Evolutionary conservation across 64 coral and sea anemone genomes (phyloP).

Genomic region (Anthopleura sola): DNA sequence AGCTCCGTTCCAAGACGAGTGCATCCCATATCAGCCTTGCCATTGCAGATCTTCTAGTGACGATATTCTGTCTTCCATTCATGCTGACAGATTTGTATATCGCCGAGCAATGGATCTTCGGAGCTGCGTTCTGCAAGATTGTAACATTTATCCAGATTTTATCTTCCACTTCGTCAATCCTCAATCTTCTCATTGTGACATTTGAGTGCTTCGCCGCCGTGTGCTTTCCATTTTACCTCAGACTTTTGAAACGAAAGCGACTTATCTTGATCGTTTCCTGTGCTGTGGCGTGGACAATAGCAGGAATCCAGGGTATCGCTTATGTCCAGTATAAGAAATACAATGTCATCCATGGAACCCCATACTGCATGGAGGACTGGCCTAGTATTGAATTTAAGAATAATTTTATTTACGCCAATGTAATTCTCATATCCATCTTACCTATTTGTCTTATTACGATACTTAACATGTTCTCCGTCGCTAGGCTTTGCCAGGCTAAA

Average conservation of each 20-base stretch:
- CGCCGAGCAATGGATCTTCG: conserved; percentile 62
- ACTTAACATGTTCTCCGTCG: background rate
- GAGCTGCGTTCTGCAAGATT: conserved; percentile 56
- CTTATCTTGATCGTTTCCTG: conserved; percentile 35
- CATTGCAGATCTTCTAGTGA: conserved; percentile 68
- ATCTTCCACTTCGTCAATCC: conserved; percentile 31
- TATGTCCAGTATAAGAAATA: conserved; percentile 36
- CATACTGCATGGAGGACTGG: conserved; percentile 46
- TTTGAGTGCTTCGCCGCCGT: conserved; percentile 72
- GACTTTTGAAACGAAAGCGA: conserved; percentile 39
- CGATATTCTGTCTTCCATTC: conserved; percentile 68
- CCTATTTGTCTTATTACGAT: background rate
- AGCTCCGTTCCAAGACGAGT: conserved; percentile 49
- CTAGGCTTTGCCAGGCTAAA: background rate
- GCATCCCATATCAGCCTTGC: conserved; percentile 72
- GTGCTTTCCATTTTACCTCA: conserved; percentile 68
- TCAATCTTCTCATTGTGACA: conserved; percentile 62
- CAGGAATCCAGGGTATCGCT: conserved; percentile 9
- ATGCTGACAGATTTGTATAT: conserved; percentile 46
- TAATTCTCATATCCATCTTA: background rate
- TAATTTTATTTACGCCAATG: conserved; percentile 10
- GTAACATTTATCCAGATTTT: conserved; percentile 52
- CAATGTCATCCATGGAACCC: conserved; percentile 6
- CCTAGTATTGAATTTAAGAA: conserved; percentile 21
- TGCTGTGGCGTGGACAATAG: conserved; percentile 40